Conservation (phyloP, 2,797 vertebrate species). For the Todus mexicanus region DNA sequence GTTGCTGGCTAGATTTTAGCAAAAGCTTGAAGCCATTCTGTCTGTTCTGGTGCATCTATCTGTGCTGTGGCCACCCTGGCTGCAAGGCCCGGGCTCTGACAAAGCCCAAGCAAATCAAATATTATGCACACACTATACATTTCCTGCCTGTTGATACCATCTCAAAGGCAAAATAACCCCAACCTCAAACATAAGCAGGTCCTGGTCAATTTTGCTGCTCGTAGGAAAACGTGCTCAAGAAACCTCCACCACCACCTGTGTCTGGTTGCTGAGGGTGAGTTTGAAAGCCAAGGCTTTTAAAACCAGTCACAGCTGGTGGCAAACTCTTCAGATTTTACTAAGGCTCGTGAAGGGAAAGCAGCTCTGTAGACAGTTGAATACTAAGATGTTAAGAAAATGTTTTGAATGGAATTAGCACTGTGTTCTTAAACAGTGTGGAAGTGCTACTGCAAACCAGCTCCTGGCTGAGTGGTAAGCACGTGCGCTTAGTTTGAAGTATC, state of each 20-base stretch:
- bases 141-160: neutral
- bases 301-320: neutral
- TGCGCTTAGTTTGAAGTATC: slow-evolving; percentile 7
- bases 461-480: neutral
- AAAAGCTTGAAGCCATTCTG: neutral
- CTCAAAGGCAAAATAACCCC: neutral
- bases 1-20: neutral
- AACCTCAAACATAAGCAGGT: neutral
- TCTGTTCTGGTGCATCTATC: neutral
- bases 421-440: neutral
- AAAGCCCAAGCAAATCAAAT: neutral
- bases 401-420: neutral
- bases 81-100: neutral
- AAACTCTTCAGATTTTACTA: neutral
- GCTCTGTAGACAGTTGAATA: neutral
- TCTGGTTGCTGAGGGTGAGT: neutral
- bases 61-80: no score
- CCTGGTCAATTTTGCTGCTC: neutral
- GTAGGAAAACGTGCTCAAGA: neutral
- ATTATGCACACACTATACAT: neutral
- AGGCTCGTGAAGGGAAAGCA: neutral
- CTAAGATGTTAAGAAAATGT: neutral
- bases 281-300: neutral
- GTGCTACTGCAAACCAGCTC: neutral
- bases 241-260: neutral